Base-by-base conservation (phyloP, 2,888 invertebrate species). In the Dasypolia templi region DNA sequence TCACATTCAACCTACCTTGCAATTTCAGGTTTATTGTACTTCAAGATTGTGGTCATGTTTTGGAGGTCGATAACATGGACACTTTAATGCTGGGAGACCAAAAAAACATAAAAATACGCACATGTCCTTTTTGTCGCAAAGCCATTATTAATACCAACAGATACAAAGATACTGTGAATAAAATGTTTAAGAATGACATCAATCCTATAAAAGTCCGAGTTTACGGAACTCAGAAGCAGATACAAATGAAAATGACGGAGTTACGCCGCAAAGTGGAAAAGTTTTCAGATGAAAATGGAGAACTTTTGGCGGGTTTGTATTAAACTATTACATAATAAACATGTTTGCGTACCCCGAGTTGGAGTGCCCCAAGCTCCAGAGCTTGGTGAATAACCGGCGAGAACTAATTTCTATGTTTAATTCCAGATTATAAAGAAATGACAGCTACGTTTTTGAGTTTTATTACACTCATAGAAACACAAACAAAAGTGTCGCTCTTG, bases 51-150 rank as follows among this genome's bases (percentile, higher is more conserved):
- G 87, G 90, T 0, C 97, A 97, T 84, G 84, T 94, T 4, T 78
- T 97, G 77, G 96, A 96, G 80, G 89, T 96, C 1, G 90, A 93
- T 29, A 93, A 93, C 56, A 93, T 97, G 90, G 96, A 96, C 68
- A 89, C 81, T 26, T 91, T 96, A 87, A 93, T 96, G 92, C 87
- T 87, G 65, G 89, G 90, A 5, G 89, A 93, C 51, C 89, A 77
- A 29, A 93, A 94, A 32, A 86, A 88, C 0, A 88, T 95, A 49
- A 79, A 89, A 32, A 92, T 96, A n/a, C 91, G 91, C 3, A 79
- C 89, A 1, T 97, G 97, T 86, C 97, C 97, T 0, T 91, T 89
- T 73, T 97, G 97, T 87, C 97, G 96, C 68, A 96, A 96, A 29
- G 94, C 96, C 0, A 97, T 98, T n/a, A 93, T 96, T 26, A 96